Evolutionary conservation across 2,797 vertebrate species (phyloP), one percentile per base, ranked within the genome.

Genomic region (Ficedula albicollis): DNA sequence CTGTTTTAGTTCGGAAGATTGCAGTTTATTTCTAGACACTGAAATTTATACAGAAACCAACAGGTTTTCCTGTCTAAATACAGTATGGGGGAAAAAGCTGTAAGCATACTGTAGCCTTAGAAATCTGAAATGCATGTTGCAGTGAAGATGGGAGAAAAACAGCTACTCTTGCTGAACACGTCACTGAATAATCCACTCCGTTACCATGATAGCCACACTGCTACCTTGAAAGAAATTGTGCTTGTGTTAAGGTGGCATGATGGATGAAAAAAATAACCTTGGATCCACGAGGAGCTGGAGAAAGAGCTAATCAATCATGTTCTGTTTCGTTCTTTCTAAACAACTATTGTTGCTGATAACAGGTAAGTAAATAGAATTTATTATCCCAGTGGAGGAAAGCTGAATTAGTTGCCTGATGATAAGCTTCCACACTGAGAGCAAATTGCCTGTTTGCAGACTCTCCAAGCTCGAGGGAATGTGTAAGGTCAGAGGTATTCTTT

Each of bases 331-430:
- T 91, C 80, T 91, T 91, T 62, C 78, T 38, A 75, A 96, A 83
- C 79, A 87, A 48, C 73, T 88, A 78, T 59, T 86, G 55, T 67
- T 91, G 51, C 87, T 91, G 96, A 95, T 97, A 95, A 95, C 91
- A 95, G 87, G 94, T 94, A 63, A 88, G 85, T 66, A 93, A 96
- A 95, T 91, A 90, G 87, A 95, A 95, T 81, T 91, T 91, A 82
- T 95, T 74, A 81, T 83, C 95, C 87, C 81, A 22, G 79, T 38
- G 34, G 58, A 96, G 55, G 54, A 80, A 88, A 90, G 59, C 80
- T 90, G 83, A 93, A 94, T 93, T 92, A 94, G 77, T n/a, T 90
- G 87, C 59, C 46, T 88, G 73, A 92, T 87, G 82, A 96, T 95
- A 96, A 90, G 60, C 59, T 75, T 81, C 70, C 55, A 72, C 18